A percentile compares a stretch with the other conserved stretches of the same genome.
phyloP scores from a whole-genome alignment of 2,888 invertebrate genomes.

The Aporophyla nigra region DNA sequence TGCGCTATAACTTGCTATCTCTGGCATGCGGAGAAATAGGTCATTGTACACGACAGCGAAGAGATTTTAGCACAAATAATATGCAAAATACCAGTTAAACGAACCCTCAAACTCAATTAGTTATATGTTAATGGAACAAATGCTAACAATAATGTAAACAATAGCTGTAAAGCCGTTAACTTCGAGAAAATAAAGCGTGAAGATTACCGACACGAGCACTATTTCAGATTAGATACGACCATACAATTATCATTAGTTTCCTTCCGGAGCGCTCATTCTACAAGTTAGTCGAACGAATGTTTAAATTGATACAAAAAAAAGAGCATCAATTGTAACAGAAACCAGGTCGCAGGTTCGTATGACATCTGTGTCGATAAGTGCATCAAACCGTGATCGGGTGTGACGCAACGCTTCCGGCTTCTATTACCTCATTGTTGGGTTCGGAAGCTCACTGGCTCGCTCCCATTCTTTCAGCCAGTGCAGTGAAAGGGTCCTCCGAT shows the following conservation, averaged over 20 bases:
- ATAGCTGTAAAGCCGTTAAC: neutral
- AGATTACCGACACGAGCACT: constrained; percentile 3
- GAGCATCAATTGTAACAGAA: constrained; percentile 43
- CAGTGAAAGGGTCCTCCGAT: constrained; percentile 90
- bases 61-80: neutral
- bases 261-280: constrained; percentile 13
- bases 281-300: constrained; percentile 21
- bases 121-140: neutral
- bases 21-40: constrained; percentile 14
- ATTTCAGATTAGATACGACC: neutral
- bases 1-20: neutral
- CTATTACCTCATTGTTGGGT: constrained; percentile 88
- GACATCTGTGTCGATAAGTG: constrained; percentile 80
- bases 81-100: neutral
- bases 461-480: constrained; percentile 88
- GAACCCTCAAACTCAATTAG: neutral
- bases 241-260: constrained; percentile 6
- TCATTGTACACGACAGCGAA: neutral
- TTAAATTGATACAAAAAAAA: constrained; percentile 42
- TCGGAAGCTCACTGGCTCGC: constrained; percentile 85
- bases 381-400: constrained; percentile 81
- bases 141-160: constrained; percentile 13
- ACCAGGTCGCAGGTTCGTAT: constrained; percentile 63
- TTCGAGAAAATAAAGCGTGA: constrained; percentile 21
- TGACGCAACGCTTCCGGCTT: constrained; percentile 87